Evolutionary conservation across 2,888 invertebrate genomes (phyloP).

Genomic region (Ptilodon capucinus): DNA sequence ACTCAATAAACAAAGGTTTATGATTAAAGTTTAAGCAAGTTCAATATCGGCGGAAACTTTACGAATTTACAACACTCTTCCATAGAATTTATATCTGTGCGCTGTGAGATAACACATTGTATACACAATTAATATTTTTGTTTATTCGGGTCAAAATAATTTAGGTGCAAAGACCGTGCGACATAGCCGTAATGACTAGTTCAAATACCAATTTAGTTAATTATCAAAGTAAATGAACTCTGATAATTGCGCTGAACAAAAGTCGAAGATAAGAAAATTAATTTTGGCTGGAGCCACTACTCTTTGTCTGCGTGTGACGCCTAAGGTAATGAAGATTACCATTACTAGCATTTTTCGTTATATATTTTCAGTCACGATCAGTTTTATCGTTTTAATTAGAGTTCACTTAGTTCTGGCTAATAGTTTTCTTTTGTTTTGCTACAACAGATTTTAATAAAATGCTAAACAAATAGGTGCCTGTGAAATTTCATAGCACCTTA

Average conservation of each 20-base stretch:
- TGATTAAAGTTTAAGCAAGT: slow-evolving; percentile 34
- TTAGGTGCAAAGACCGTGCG: slow-evolving; percentile 23
- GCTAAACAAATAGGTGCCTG: background rate
- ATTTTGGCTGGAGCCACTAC: slow-evolving; percentile 1
- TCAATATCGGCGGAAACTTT: slow-evolving; percentile 31
- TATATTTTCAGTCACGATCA: slow-evolving; percentile 3
- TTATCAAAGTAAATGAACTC: slow-evolving; percentile 19
- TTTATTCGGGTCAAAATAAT: slow-evolving; percentile 64
- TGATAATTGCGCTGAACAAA: slow-evolving; percentile 9
- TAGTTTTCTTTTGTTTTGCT: background rate
- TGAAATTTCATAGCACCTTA: background rate
- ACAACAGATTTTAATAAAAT: background rate
- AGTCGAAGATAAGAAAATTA: slow-evolving; percentile 9
- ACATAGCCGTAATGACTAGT: slow-evolving; percentile 35
- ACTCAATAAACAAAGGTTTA: slow-evolving; percentile 35
- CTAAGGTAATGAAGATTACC: slow-evolving; percentile 6
- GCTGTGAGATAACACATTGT: slow-evolving; percentile 28
- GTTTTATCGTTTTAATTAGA: background rate
- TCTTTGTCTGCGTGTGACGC: slow-evolving; percentile 7
- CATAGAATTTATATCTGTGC: slow-evolving; percentile 13
- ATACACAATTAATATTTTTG: slow-evolving; percentile 68
- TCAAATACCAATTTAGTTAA: slow-evolving; percentile 27
- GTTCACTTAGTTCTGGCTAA: background rate
- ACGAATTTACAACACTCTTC: slow-evolving; percentile 24
- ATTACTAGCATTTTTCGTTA: background rate